phyloP scores from a whole-genome alignment of 2,113 vertebrate species.

The Cheirogaleus medius region DNA sequence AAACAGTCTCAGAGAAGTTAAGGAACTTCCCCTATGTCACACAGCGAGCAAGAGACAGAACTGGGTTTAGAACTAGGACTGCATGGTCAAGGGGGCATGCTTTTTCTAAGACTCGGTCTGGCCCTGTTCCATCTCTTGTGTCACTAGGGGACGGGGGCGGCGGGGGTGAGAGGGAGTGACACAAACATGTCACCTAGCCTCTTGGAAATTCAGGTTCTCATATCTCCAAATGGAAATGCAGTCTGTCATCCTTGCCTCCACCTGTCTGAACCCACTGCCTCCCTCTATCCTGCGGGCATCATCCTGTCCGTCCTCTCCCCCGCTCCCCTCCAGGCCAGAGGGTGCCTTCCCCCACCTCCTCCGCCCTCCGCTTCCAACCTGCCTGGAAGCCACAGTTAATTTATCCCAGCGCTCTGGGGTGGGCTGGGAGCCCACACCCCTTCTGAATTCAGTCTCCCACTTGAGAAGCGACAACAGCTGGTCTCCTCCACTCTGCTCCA shows the following conservation, averaged over 20 bases:
- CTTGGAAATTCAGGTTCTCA: background rate
- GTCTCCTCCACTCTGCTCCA: background rate
- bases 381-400: background rate
- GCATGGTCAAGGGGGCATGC: accelerated
- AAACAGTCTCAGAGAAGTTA: conserved; percentile 52
- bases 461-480: background rate
- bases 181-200: background rate
- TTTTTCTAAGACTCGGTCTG: background rate
- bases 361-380: background rate
- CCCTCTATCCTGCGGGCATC: background rate
- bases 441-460: background rate
- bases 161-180: accelerated
- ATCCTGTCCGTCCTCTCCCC: background rate
- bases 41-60: background rate
- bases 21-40: background rate
- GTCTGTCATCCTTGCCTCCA: background rate
- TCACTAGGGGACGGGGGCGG: background rate
- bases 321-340: background rate
- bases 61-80: background rate
- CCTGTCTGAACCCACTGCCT: background rate
- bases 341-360: background rate
- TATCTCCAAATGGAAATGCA: background rate
- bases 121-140: background rate
- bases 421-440: background rate
- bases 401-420: background rate